Conservation (phyloP, 2,797 vertebrate genomes). For the Bradypodion pumilum region DNA sequence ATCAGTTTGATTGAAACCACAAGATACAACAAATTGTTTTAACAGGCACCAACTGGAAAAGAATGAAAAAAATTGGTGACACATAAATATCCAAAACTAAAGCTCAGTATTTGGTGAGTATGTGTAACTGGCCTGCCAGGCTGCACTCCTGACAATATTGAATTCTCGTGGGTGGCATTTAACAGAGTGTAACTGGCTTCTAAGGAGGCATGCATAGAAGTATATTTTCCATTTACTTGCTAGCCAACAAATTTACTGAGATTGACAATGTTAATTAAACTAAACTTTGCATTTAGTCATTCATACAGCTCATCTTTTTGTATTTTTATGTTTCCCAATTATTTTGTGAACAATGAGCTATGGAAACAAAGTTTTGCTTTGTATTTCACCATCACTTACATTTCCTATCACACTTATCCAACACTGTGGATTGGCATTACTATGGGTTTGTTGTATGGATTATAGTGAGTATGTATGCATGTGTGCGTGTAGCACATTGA, state of each 20-base stretch:
- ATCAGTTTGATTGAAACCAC: not conserved
- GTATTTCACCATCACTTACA: conserved; percentile 53
- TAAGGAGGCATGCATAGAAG: not conserved
- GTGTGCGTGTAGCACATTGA: not conserved
- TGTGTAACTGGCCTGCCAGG: not conserved
- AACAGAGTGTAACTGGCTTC: not conserved
- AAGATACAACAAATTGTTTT: not conserved
- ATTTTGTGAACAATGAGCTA: not conserved
- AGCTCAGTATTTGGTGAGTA: not conserved
- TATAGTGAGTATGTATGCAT: conserved; percentile 8
- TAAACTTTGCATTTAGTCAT: too few relatives aligned
- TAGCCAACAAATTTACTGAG: not conserved
- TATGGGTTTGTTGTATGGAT: conserved; percentile 69
- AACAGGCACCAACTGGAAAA: not conserved
- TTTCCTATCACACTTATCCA: conserved; percentile 44
- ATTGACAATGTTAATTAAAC: not conserved
- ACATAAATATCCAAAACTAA: not conserved
- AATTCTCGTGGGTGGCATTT: not conserved
- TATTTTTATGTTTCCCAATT: not conserved
- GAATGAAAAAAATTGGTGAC: not conserved
- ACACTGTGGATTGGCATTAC: conserved; percentile 41
- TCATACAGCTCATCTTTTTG: not conserved
- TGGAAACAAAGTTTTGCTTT: not conserved
- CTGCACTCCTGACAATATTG: not conserved
- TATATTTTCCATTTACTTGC: not conserved